Base-by-base conservation (phyloP, 2,797 vertebrate species). In the Danio jaintianensis region DNA sequence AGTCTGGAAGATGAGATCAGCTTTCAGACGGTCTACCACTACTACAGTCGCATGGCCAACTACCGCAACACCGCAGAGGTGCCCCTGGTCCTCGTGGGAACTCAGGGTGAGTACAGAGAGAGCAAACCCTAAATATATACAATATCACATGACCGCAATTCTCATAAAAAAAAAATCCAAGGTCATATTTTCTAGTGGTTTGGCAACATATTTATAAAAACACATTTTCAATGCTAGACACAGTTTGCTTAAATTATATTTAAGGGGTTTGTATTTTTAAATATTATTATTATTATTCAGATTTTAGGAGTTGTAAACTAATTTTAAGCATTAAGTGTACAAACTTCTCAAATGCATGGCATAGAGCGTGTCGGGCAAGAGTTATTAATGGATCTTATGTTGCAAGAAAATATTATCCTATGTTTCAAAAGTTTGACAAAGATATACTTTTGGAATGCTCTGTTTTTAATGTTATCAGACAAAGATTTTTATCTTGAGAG, bases 1-100 rank as follows among this genome's bases (percentile, higher is more conserved):
- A 98, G 97, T 85, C 87, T 99, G 91, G 98, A 99, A 92, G 97
- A 99, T 1, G 97, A 99, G 84, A 96, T 96, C 90, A 98, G 97
- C 86, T 99, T 99, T 93, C 96, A 98, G 94, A 98, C 97, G 0
- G 97, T 99, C 2, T 98, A 97, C 86, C 96, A 99, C 91, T 98
- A 99, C 93, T 99, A 96, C 92, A 98, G 94, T 89, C 96, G 97
- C 10, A 95, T 99, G 92, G 95, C 95, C 71, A 96, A 86, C 94
- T 97, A 93, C 86, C 95, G 98, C 79, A 99, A 95, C 95, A 94
- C 96, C 0, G 88, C 92, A 0, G 98, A 99, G 13, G 92, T 98
- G 71, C 98, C 98, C 0, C 94, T 99, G 88, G 95, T 99, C 0
- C 95, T 99, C 59, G 98, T 99, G 77, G 98, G 98, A 29, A 99